Percentiles rank a stretch among this genome's conserved stretches.
Conservation (phyloP, 92 coral and sea anemone species). For the Heteractis magnifica region DNA sequence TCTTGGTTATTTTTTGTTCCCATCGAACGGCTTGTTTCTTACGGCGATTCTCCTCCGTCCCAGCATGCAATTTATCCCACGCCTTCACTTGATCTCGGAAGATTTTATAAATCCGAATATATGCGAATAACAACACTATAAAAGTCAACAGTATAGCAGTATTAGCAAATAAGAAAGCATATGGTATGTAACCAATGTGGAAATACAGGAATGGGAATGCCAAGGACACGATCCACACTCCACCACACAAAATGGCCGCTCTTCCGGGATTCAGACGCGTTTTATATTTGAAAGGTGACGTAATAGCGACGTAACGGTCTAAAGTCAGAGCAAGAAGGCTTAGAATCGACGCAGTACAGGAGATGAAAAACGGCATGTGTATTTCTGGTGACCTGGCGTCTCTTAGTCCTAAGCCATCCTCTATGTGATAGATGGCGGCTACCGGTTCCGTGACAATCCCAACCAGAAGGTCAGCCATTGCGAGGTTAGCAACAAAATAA, state of each 20-base stretch:
- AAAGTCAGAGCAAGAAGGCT: slow-evolving; percentile 82
- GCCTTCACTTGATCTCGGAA: slow-evolving; percentile 73
- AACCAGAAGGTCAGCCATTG: slow-evolving; percentile 75
- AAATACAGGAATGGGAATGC: slow-evolving; percentile 83
- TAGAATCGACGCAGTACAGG: slow-evolving; percentile 88
- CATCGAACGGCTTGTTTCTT: slow-evolving; percentile 60
- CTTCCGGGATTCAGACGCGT: slow-evolving; percentile 58
- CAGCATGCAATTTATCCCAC: slow-evolving; percentile 73
- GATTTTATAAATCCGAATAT: slow-evolving; percentile 69
- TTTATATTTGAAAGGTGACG: slow-evolving; percentile 69
- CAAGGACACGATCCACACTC: slow-evolving; percentile 75
- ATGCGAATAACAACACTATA: slow-evolving; percentile 69
- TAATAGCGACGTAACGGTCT: slow-evolving; percentile 89
- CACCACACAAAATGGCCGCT: slow-evolving; percentile 59
- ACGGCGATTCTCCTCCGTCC: slow-evolving; percentile 61
- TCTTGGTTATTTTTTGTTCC: slow-evolving; percentile 89
- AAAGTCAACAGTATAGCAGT: slow-evolving; percentile 79
- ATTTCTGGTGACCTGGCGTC: slow-evolving; percentile 63
- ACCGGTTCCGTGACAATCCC: slow-evolving; percentile 97
- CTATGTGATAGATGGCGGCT: slow-evolving; percentile 67
- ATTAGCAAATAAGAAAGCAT: slow-evolving; percentile 86
- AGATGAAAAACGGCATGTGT: slow-evolving; percentile 95
- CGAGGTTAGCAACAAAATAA: slow-evolving; percentile 70
- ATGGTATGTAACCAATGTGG: slow-evolving; percentile 74
- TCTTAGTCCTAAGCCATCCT: slow-evolving; percentile 70